These are phyloP conservation scores for Nipponacmea schrenckii DNA, from an alignment of 2,888 invertebrate species.

Conservation along the genomic window DNA sequence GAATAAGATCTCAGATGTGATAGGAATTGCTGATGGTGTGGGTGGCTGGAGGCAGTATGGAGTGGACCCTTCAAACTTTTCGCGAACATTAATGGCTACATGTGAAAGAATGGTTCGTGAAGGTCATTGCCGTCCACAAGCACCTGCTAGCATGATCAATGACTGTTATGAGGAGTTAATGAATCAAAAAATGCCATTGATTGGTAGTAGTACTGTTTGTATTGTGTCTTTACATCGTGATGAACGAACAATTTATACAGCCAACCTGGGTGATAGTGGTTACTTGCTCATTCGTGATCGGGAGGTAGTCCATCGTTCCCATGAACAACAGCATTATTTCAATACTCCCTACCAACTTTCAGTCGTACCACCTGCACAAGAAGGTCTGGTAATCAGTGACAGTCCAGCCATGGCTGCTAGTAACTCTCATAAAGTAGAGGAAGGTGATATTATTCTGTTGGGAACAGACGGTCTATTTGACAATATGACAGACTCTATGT, in stretches of 20 bases:
- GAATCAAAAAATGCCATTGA: constrained; percentile 89
- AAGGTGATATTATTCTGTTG: constrained; percentile 89
- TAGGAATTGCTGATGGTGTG: constrained; percentile 98
- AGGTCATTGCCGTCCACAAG: constrained; percentile 84
- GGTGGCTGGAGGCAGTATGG: constrained; percentile 99
- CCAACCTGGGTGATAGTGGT: constrained; percentile 99
- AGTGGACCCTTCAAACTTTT: constrained; percentile 96
- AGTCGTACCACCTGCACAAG: constrained; percentile 87
- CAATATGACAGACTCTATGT: constrained; percentile 91
- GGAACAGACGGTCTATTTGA: constrained; percentile 99
- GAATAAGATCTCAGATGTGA: constrained; percentile 85
- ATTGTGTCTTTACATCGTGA: constrained; percentile 91
- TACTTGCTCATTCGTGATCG: constrained; percentile 79
- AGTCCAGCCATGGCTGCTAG: constrained; percentile 93
- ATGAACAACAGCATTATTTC: constrained; percentile 98
- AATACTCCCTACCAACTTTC: constrained; percentile 98
- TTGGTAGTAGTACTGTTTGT: constrained; percentile 98
- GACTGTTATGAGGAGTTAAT: constrained; percentile 91
- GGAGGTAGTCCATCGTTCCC: constrained; percentile 85
- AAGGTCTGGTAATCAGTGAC: constrained; percentile 86
- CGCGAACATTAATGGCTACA: constrained; percentile 91
- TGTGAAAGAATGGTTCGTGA: constrained; percentile 88
- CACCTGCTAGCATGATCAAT: constrained; percentile 89
- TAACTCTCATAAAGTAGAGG: constrained; percentile 83
- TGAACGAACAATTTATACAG: constrained; percentile 90